Evolutionary conservation across 2,113 vertebrate genomes (phyloP), one percentile per base, ranked within the genome.

Genomic region (Corythoichthys intestinalis): DNA sequence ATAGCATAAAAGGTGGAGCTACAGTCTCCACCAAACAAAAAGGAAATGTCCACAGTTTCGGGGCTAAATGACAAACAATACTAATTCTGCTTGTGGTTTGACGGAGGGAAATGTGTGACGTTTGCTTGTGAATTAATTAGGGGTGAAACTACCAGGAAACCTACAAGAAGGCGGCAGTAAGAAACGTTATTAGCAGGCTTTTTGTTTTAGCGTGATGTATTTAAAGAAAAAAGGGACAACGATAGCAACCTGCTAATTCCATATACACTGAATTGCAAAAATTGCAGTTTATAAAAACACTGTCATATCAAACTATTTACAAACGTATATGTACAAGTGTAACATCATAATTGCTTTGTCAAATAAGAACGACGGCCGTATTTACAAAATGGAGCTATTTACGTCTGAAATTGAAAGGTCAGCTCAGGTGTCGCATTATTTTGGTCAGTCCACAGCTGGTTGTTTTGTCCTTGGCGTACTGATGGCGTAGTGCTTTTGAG

Each of bases 21-120:
- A 70, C 34, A 63, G 68, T 70, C 68, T 70, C 41, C 53, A 68
- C 70, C 60, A 70, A 74, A 67, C 66, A 83, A 54, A 72, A 66
- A 82, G 68, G 88, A 90, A 89, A 90, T 89, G 87, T 86, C 77
- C 73, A 77, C 69, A 80, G 60, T 47, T 62, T 69, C 64, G 37
- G 49, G 72, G 73, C 67, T 53, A 71, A 81, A 75, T 63, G 62
- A 78, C 34, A 64, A 57, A 71, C 79, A 80, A 69, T 71, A 75
- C 80, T 77, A 74, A 73, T 48, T 66, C 48, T 65, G 56, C 56
- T 6, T 60, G 64, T 84, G 80, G 71, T 81, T 79, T 85, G 65
- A 73, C 39, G 41, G 59, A 50, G 80, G 83, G 91, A 93, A 93
- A 93, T 93, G 92, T 93, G 83, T 79, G 89, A 93, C 91, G 71